Conservation (phyloP, 1,140 invertebrate species). For the Conus betulinus region DNA sequence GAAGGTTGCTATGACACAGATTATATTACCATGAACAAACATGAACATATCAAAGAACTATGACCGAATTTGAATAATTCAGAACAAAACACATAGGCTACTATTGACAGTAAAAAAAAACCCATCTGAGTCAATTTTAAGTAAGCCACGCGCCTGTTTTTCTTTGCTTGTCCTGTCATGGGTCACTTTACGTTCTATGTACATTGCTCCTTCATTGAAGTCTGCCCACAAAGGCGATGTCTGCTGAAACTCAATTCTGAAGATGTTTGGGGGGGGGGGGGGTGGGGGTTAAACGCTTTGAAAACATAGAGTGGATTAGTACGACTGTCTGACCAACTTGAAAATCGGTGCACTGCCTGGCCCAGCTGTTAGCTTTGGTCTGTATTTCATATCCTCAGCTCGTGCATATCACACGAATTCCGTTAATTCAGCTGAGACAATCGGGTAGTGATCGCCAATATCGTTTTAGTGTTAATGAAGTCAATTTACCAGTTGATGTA, state of each 20-base stretch:
- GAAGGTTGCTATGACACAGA: too few species aligned
- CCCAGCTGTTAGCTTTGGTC: background rate
- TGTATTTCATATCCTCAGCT: background rate
- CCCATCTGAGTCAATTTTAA: too few species aligned
- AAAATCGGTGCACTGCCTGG: background rate
- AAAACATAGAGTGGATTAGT: slow-evolving; percentile 4
- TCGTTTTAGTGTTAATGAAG: background rate
- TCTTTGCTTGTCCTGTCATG: background rate
- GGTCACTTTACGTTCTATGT: background rate
- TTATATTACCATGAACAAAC: too few species aligned
- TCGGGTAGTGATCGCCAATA: background rate
- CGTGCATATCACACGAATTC: background rate
- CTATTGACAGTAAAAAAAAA: too few species aligned
- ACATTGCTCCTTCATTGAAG: too few species aligned
- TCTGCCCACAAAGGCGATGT: background rate
- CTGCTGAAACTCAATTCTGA: background rate
- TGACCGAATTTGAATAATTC: too few species aligned
- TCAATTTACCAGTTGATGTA: slow-evolving; percentile 7
- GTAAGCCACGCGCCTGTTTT: background rate
- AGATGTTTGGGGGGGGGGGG: background rate
- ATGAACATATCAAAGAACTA: too few species aligned
- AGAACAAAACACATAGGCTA: too few species aligned
- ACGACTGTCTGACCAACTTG: background rate
- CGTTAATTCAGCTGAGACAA: background rate
- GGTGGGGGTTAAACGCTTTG: background rate